Evolutionary conservation across 1,140 invertebrate species (phyloP).

Genomic region (Camponotus vicinus): DNA sequence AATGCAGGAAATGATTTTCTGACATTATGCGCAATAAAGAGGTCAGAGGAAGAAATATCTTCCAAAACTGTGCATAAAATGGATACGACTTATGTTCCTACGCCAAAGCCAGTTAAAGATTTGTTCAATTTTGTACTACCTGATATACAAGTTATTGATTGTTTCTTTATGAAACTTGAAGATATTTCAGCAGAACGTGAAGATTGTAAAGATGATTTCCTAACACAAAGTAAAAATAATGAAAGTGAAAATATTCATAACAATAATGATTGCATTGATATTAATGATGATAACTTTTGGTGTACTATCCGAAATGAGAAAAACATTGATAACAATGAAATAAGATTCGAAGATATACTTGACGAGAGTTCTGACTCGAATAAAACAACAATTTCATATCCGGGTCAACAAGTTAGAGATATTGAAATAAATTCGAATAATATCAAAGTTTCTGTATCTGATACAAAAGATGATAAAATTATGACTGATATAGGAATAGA

Average conservation of each 20-base stretch:
- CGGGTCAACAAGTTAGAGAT: background rate
- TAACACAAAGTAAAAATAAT: background rate
- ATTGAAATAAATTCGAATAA: background rate
- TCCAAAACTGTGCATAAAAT: constrained; percentile 42
- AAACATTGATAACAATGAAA: background rate
- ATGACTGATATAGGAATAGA: background rate
- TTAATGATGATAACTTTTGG: constrained; percentile 11
- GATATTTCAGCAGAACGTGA: constrained; percentile 6
- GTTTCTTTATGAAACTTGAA: constrained; percentile 10
- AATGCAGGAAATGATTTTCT: constrained; percentile 81
- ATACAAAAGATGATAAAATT: background rate
- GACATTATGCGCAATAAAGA: constrained; percentile 79
- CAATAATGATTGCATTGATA: background rate
- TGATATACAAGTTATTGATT: constrained; percentile 68
- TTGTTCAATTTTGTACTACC: constrained; percentile 76
- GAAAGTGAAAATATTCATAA: constrained; percentile 9
- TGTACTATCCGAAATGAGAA: constrained; percentile 1
- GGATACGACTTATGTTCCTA: constrained; percentile 72
- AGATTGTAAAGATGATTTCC: background rate
- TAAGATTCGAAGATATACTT: constrained; percentile 72
- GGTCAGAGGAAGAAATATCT: constrained; percentile 70
- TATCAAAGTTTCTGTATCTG: background rate
- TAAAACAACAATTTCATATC: background rate
- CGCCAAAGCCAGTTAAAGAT: constrained; percentile 52
- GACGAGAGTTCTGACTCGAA: constrained; percentile 66